Evolutionary conservation across 2,888 invertebrate species (phyloP).

Genomic region (Panopea generosa): DNA sequence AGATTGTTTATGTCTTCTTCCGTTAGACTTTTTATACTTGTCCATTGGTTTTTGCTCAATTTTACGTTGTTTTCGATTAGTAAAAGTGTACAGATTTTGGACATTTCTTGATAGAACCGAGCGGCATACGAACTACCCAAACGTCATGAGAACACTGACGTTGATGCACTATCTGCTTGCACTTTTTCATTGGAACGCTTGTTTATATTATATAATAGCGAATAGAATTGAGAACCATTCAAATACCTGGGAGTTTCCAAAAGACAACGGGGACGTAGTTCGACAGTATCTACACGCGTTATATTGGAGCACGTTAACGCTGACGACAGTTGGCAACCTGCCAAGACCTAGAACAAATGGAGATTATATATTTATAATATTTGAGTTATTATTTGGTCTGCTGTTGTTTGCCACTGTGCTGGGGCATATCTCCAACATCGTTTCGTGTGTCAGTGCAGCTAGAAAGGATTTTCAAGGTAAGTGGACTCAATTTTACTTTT

Average conservation of each 20-base stretch:
- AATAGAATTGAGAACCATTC: constrained; percentile 87
- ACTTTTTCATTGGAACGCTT: constrained; percentile 99
- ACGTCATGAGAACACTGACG: constrained; percentile 89
- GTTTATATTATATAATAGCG: constrained; percentile 94
- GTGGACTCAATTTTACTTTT: too few species aligned
- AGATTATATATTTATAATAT: constrained; percentile 97
- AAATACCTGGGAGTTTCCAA: constrained; percentile 76
- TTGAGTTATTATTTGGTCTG: constrained; percentile 96
- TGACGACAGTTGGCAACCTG: constrained; percentile 97
- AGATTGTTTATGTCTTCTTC: constrained; percentile 98
- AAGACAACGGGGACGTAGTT: constrained; percentile 75
- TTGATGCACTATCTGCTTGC: constrained; percentile 95
- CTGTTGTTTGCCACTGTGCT: constrained; percentile 98
- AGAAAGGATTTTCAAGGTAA: constrained; percentile 99
- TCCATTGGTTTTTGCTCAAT: constrained; percentile 98
- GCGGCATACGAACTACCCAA: constrained; percentile 99
- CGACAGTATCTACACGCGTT: constrained; percentile 98
- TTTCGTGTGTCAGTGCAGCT: constrained; percentile 98
- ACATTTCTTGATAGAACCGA: constrained; percentile 99
- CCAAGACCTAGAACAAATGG: constrained; percentile 96
- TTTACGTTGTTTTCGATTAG: constrained; percentile 96
- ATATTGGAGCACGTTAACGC: constrained; percentile 98
- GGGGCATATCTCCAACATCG: constrained; percentile 99
- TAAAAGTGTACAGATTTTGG: constrained; percentile 99
- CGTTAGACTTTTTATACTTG: constrained; percentile 98